Percentiles rank a stretch among this genome's conserved stretches.
Evolutionary conservation across 2,113 vertebrate genomes (phyloP).

Genomic region (Phasianus colchicus): DNA sequence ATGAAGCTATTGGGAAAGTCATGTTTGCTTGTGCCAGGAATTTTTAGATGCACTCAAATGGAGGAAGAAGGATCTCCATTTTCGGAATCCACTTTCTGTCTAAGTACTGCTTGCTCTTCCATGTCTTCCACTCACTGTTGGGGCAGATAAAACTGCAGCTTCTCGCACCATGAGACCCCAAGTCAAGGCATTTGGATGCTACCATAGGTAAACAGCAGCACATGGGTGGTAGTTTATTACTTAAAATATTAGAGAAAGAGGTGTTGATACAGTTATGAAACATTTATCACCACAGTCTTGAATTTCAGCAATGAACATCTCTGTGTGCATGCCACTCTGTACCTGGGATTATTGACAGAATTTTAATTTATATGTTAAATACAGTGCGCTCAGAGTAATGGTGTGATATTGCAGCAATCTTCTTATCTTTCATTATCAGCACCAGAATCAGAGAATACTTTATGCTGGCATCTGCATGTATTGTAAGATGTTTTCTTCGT

Average conservation of each 20-base stretch:
- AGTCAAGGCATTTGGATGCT: not conserved
- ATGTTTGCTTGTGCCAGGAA: not conserved
- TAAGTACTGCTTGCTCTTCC: not conserved
- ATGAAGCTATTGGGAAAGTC: not conserved
- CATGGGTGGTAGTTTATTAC: not conserved
- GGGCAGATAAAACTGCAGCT: not conserved
- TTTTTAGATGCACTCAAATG: not conserved
- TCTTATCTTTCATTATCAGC: not conserved
- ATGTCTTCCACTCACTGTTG: not conserved
- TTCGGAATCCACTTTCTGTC: not conserved
- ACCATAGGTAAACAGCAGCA: not conserved
- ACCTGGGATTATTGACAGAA: not conserved
- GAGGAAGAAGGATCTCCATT: not conserved
- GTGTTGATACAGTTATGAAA: not conserved
- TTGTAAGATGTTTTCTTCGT: not conserved
- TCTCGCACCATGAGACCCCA: fast-evolving
- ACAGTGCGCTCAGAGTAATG: not conserved
- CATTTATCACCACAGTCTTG: fast-evolving
- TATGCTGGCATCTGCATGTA: not conserved
- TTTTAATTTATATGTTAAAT: constrained; percentile 9
- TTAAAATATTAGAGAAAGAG: not conserved
- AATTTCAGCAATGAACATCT: not conserved
- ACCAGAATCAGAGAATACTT: constrained; percentile 11
- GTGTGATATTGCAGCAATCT: not conserved
- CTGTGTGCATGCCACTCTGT: fast-evolving